A percentile compares a stretch with the other conserved stretches of the same genome.
Evolutionary conservation across 2,113 vertebrate species (phyloP).

Genomic region (Ptychochromis oligacanthus): DNA sequence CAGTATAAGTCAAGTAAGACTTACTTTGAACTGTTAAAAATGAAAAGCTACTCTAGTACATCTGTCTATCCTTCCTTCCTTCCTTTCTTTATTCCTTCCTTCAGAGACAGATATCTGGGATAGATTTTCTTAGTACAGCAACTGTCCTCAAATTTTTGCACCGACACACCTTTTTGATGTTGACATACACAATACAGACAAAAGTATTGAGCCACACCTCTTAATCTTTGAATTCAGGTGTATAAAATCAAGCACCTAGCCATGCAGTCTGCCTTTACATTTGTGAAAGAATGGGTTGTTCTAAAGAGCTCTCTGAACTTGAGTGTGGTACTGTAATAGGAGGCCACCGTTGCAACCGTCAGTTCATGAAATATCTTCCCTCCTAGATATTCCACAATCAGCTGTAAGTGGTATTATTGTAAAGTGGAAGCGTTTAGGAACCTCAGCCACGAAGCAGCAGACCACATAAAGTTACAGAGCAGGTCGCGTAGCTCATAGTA

Average conservation of each 20-base stretch:
- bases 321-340: neutral
- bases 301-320: neutral
- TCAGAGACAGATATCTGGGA: too few relatives aligned
- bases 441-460: rapidly evolving
- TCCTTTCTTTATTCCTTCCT: neutral
- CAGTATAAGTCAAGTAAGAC: neutral
- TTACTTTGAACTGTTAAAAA: neutral
- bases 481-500: neutral
- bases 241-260: too few relatives aligned
- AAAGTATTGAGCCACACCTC: neutral
- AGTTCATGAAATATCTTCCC: too few relatives aligned
- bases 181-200: rapidly evolving
- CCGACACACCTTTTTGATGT: rapidly evolving
- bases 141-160: neutral
- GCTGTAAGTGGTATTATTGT: neutral
- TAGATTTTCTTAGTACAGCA: neutral
- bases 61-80: too few relatives aligned
- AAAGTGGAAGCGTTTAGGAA: neutral
- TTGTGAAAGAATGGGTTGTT: neutral
- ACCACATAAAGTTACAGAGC: neutral
- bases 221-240: neutral
- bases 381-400: neutral
- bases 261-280: neutral
- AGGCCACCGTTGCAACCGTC: neutral
- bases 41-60: neutral